Base-by-base conservation (phyloP, 2,797 vertebrate genomes). In the Gastrophryne carolinensis region DNA sequence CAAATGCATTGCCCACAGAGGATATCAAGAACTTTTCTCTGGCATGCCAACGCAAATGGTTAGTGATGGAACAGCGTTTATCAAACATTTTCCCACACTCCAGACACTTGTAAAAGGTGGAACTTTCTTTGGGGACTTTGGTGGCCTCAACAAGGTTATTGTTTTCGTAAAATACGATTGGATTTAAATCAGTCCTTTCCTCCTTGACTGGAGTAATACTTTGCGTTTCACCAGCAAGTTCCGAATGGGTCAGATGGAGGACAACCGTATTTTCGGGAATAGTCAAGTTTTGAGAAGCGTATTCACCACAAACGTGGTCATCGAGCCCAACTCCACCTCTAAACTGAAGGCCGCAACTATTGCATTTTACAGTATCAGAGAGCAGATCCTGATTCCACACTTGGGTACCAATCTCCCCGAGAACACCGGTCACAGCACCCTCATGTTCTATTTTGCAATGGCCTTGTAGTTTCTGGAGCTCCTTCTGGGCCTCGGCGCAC, bases 401-500 rank as follows among this genome's bases (percentile, higher is more conserved):
- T 30, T 32, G 54, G n/a, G n/a, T n/a, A n/a, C n/a, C n/a, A 29
- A 32, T 19, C 30, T 47, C 26, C 29, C n/a, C 6, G 3, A 15
- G 24, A 27, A 26, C 19, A 17, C 7, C 2, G 3, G 15, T 23
- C 0, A 7, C 27, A 21, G 2, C 3, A 7, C 30, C 17, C 15
- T 24, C 19, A 35, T 49, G 50, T 5, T 67, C 54, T 3, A 57
- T 54, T n/a, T 17, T 24, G n/a, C 67, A 65, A 0, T 57, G 29
- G 44, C 54, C 60, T 29, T 77, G 58, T 15, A 71, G 17, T 17
- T 15, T 35, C 2, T 37, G 65, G 35, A 77, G 67, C 24, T 77
- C 67, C 29, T 65, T 64, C 60, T 77, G 67, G 1, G 75, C 75
- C 21, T 71, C 50, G 2, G 23, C 39, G 49, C 67, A 71, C 67